Evolutionary conservation across 2,113 vertebrate genomes (phyloP).

Genomic region (Cygnus buccinator): DNA sequence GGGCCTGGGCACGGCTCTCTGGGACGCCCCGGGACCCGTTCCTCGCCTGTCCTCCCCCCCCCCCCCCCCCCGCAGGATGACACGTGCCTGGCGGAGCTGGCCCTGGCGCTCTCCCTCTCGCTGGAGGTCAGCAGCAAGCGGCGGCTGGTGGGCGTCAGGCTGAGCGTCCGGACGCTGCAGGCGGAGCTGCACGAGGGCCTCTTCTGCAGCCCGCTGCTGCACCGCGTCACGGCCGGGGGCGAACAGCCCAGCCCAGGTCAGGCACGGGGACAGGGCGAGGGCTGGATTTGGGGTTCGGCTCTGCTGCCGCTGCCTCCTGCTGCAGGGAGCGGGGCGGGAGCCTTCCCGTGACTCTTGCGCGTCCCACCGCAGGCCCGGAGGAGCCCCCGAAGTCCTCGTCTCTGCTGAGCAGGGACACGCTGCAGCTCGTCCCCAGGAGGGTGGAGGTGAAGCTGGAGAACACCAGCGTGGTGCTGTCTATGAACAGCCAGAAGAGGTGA

Average conservation of each 20-base stretch:
- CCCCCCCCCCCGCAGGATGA: constrained; percentile 82
- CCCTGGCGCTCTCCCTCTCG: constrained; percentile 85
- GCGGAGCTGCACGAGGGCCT: constrained; percentile 93
- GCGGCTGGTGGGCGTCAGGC: constrained; percentile 76
- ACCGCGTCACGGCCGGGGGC: background rate
- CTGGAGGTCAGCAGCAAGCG: constrained; percentile 83
- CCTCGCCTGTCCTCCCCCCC: background rate
- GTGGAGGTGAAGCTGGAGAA: constrained; percentile 91
- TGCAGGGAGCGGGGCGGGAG: background rate
- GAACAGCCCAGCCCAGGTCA: constrained; percentile 29
- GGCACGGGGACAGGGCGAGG: background rate
- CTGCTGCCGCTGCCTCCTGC: rapidly evolving
- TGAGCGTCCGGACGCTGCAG: constrained; percentile 82
- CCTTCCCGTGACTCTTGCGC: background rate
- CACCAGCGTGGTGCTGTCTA: constrained; percentile 89
- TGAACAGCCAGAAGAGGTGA: constrained; percentile 97
- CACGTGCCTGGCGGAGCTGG: constrained; percentile 90
- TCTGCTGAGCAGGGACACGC: constrained; percentile 77
- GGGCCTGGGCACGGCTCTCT: background rate
- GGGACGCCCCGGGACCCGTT: background rate
- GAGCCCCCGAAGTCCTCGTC: background rate
- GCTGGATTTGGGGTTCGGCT: background rate
- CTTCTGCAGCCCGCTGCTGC: constrained; percentile 86
- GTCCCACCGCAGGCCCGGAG: background rate
- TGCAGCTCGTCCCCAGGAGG: constrained; percentile 84